phyloP scores from a whole-genome alignment of 2,888 invertebrate genomes.

The Julus scandinavius region DNA sequence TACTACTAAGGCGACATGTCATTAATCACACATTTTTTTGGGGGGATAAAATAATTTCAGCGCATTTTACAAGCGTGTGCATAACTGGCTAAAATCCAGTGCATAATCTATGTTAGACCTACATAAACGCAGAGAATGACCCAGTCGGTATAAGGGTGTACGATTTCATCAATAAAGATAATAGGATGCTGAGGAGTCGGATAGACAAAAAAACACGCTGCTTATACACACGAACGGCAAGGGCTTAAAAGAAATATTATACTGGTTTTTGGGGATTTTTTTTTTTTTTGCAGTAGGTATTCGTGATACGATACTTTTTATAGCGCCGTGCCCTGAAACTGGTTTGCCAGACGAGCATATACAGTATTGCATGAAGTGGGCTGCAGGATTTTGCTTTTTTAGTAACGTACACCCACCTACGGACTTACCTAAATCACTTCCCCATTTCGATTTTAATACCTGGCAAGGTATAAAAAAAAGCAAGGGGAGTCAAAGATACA shows the following conservation, averaged over 20 bases:
- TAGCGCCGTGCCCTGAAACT: not conserved
- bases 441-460: not conserved
- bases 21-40: conserved; percentile 53
- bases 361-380: not conserved
- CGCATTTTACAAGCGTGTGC: conserved; percentile 24
- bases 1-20: conserved; percentile 55
- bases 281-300: not conserved
- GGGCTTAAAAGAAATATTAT: not conserved
- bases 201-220: not conserved
- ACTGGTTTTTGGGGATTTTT: not conserved
- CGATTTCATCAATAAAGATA: conserved; percentile 18
- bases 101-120: not conserved
- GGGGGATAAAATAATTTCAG: conserved; percentile 3
- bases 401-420: conserved; percentile 9
- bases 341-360: not conserved
- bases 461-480: not conserved
- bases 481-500: not conserved
- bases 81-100: conserved; percentile 45
- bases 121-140: not conserved
- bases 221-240: not conserved
- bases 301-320: not conserved
- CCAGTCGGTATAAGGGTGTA: conserved; percentile 33
- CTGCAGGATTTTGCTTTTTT: not conserved
- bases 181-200: not conserved
- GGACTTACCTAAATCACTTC: not conserved